Percentiles rank a stretch among this genome's conserved stretches.
Evolutionary conservation across 2,888 invertebrate genomes (phyloP).

Genomic region (Lepidonotus clava): DNA sequence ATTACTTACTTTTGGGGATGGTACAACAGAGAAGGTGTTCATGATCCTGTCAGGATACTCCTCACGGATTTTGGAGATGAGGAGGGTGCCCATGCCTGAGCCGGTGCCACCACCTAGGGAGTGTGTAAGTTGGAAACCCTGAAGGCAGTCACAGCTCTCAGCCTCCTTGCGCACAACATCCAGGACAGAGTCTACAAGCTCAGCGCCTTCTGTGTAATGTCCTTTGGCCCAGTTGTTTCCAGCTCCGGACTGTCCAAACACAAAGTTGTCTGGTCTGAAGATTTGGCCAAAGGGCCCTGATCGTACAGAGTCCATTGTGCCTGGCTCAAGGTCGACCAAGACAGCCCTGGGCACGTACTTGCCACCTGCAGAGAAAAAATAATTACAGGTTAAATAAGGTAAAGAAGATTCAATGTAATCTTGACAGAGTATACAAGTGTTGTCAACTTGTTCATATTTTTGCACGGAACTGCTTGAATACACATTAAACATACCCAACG

Average conservation of each 20-base stretch:
- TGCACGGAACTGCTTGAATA: no score
- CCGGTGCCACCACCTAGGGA: conserved; percentile 94
- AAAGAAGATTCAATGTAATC: no score
- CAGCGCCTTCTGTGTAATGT: conserved; percentile 80
- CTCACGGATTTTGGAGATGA: conserved; percentile 97
- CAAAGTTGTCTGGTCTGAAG: conserved; percentile 89
- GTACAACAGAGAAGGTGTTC: conserved; percentile 97
- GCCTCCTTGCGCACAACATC: conserved; percentile 87
- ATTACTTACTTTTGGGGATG: conserved; percentile 86
- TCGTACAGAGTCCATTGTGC: conserved; percentile 93
- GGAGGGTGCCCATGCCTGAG: conserved; percentile 91
- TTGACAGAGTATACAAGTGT: no score
- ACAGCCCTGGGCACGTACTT: conserved; percentile 97
- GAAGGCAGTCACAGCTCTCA: conserved; percentile 81
- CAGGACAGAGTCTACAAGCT: conserved; percentile 82
- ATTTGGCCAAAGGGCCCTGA: conserved; percentile 96
- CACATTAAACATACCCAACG: no score
- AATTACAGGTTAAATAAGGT: no score
- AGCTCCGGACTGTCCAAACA: conserved; percentile 49
- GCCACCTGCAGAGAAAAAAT: conserved; percentile 80
- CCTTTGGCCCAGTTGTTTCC: conserved; percentile 55
- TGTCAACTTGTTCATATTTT: no score
- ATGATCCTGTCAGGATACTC: conserved; percentile 99
- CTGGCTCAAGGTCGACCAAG: conserved; percentile 86
- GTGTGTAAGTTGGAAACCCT: conserved; percentile 82